Percentiles rank a stretch among this genome's conserved stretches.
Conservation (phyloP, 1,140 invertebrate genomes). For the Drosophila novamexicana region DNA sequence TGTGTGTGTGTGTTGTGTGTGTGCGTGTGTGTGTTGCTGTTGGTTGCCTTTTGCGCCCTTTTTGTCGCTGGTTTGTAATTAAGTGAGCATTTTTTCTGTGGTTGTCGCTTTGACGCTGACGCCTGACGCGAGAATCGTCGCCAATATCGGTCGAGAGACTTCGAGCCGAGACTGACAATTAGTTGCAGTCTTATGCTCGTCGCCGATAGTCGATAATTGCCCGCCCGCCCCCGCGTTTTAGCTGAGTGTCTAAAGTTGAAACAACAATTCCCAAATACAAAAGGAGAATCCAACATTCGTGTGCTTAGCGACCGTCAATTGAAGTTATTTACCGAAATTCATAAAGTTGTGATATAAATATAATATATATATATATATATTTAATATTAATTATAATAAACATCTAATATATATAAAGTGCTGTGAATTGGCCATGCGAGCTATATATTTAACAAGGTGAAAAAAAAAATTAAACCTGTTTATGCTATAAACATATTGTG, state of each 20-base stretch:
- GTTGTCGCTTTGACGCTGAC: conserved; percentile 76
- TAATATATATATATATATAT: neutral
- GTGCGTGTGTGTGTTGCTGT: conserved; percentile 51
- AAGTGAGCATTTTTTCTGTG: conserved; percentile 78
- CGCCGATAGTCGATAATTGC: conserved; percentile 78
- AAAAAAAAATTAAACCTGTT: too few species aligned
- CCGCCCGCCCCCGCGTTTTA: conserved; percentile 36
- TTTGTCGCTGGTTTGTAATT: conserved; percentile 82
- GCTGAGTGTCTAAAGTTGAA: conserved; percentile 1
- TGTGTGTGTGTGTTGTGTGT: conserved; percentile 17
- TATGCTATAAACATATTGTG: too few species aligned
- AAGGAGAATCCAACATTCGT: conserved; percentile 1
- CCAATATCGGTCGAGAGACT: conserved; percentile 73
- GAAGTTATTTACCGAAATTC: neutral
- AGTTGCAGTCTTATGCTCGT: conserved; percentile 83
- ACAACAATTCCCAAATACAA: conserved; percentile 1
- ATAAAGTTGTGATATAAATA: neutral
- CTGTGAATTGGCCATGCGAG: too few species aligned
- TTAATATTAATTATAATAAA: too few species aligned
- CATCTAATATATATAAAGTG: too few species aligned
- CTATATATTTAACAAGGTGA: too few species aligned
- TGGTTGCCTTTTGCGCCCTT: conserved; percentile 80
- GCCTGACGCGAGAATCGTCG: conserved; percentile 25
- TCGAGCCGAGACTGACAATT: conserved; percentile 76
- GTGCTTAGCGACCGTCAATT: neutral